Evolutionary conservation across 2,113 vertebrate species (phyloP).

Genomic region (Halichoerus grypus): DNA sequence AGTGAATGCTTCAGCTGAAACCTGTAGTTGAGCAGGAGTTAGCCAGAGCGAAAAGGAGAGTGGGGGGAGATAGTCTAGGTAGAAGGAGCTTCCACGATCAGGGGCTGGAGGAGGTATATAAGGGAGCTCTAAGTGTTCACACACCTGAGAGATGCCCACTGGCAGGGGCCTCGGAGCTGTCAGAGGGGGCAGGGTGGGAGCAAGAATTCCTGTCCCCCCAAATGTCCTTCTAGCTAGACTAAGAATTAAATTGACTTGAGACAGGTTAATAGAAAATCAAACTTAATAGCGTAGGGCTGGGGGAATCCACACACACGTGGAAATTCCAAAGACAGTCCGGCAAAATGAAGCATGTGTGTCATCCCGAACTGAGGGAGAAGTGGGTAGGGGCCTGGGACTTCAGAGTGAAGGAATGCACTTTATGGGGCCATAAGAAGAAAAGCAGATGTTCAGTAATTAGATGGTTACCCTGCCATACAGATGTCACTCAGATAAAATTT

Average conservation of each 20-base stretch:
- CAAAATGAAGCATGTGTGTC: neutral
- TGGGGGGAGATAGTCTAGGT: constrained; percentile 55
- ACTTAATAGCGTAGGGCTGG: neutral
- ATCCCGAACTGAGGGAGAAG: neutral
- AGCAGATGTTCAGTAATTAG: neutral
- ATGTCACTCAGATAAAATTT: neutral
- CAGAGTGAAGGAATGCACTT: neutral
- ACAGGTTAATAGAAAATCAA: neutral
- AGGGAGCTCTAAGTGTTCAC: neutral
- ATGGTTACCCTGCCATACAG: neutral
- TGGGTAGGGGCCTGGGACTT: neutral
- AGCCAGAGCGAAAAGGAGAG: neutral
- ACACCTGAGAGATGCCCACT: neutral
- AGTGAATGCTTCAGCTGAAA: neutral
- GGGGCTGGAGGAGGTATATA: neutral
- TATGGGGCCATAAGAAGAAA: neutral
- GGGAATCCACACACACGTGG: neutral
- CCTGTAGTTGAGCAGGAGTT: neutral
- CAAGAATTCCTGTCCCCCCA: neutral
- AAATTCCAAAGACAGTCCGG: neutral
- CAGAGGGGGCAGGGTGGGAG: neutral
- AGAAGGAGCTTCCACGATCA: neutral
- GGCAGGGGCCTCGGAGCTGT: neutral
- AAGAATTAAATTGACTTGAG: neutral
- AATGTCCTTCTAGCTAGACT: neutral